These are phyloP conservation scores for Drosophila varians DNA, from an alignment of 1,140 invertebrate species.

Conservation along the genomic window DNA sequence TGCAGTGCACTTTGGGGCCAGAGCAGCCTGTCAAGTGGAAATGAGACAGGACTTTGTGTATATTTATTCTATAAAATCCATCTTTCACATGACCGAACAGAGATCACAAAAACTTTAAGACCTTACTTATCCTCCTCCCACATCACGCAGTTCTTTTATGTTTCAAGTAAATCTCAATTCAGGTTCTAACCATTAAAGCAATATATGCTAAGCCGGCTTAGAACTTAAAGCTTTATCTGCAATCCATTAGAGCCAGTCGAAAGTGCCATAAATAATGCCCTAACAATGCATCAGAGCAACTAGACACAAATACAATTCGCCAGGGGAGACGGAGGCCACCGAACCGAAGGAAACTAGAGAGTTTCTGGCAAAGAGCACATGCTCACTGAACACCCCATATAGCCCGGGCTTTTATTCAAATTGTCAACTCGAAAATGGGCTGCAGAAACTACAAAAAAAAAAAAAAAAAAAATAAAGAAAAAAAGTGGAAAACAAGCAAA, in stretches of 20 bases:
- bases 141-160: not conserved
- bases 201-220: not conserved
- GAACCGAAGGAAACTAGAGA: slow-evolving; percentile 1
- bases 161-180: not conserved
- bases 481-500: slow-evolving; percentile 8
- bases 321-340: slow-evolving; percentile 1
- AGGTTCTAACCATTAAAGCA: not conserved
- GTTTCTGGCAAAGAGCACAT: slow-evolving; percentile 39
- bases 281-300: slow-evolving; percentile 22
- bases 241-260: slow-evolving; percentile 45
- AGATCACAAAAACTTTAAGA: no score
- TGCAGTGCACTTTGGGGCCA: slow-evolving; percentile 14
- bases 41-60: not conserved
- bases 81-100: not conserved
- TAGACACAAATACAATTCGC: no score
- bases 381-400: slow-evolving; percentile 52
- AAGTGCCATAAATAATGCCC: slow-evolving; percentile 43
- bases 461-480: slow-evolving; percentile 4
- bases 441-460: slow-evolving; percentile 5
- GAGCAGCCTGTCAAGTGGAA: slow-evolving; percentile 30
- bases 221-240: slow-evolving; percentile 21
- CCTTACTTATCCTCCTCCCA: no score
- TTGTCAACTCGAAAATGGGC: slow-evolving; percentile 62
- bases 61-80: slow-evolving; percentile 13
- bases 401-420: slow-evolving; percentile 63